Evolutionary conservation across 2,797 vertebrate species (phyloP).

Genomic region (Streptopelia turtur): DNA sequence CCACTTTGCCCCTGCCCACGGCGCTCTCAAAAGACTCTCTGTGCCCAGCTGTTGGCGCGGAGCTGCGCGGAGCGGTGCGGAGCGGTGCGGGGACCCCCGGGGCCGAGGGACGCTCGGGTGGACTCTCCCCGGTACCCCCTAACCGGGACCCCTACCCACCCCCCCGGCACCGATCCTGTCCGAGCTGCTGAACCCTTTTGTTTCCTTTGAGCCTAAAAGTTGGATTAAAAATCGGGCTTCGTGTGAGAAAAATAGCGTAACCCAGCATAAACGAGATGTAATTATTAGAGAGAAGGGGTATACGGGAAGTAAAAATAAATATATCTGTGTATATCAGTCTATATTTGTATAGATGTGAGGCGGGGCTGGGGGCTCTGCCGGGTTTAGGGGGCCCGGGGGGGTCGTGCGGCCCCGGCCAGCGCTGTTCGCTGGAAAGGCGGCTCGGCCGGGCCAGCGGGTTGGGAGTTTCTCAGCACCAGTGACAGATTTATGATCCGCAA

Average conservation of each 20-base stretch:
- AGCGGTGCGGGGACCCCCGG: background rate
- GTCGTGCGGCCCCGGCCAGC: background rate
- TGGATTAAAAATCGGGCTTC: rapidly evolving
- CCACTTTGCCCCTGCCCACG: background rate
- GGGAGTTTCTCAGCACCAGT: constrained; percentile 79
- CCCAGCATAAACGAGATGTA: rapidly evolving
- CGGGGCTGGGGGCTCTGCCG: no score
- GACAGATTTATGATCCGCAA: constrained; percentile 93
- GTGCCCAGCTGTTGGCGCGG: background rate
- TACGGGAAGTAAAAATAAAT: background rate
- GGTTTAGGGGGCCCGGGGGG: background rate
- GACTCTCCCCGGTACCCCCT: background rate
- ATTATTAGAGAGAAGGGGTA: background rate
- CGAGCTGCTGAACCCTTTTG: background rate
- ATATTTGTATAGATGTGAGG: background rate
- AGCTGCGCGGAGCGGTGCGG: background rate
- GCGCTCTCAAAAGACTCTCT: background rate
- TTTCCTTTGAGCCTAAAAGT: background rate
- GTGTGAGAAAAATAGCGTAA: rapidly evolving
- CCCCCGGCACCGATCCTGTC: rapidly evolving
- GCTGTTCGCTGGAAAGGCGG: constrained; percentile 5
- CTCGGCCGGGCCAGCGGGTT: constrained; percentile 7
- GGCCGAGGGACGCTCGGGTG: no score
- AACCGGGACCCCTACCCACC: background rate
- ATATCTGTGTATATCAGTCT: background rate